Conservation (phyloP, 53 echinoderm and acorn worm species). For the Hippasteria phrygiana region DNA sequence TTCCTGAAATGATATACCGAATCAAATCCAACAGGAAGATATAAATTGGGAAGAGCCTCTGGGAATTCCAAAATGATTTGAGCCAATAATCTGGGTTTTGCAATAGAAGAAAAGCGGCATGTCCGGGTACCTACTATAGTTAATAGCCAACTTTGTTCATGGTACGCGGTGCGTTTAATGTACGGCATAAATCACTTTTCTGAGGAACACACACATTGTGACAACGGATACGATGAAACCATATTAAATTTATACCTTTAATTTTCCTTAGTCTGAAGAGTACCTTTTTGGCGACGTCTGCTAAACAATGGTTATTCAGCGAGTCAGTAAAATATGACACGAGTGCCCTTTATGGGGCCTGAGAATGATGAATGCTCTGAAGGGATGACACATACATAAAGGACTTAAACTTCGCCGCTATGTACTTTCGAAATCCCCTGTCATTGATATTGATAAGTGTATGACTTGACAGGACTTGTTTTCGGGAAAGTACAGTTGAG, state of each 20-base stretch:
- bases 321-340: too few relatives aligned
- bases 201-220: conserved; percentile 33
- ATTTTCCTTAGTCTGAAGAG: background rate
- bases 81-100: conserved; percentile 6
- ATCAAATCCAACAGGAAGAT: conserved; percentile 30
- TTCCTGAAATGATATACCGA: background rate
- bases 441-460: too few relatives aligned
- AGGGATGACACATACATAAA: too few relatives aligned
- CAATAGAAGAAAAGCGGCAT: background rate
- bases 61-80: conserved; percentile 44
- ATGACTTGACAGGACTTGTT: too few relatives aligned
- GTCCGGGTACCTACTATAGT: background rate
- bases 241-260: background rate
- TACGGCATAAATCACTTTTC: conserved; percentile 8
- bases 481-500: too few relatives aligned
- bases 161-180: conserved; percentile 20
- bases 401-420: too few relatives aligned
- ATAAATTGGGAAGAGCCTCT: conserved; percentile 7
- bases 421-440: too few relatives aligned
- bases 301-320: too few relatives aligned
- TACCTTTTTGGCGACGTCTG: too few relatives aligned
- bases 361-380: too few relatives aligned
- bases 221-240: background rate
- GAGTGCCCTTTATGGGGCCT: too few relatives aligned
- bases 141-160: background rate